phyloP scores from a whole-genome alignment of 2,113 vertebrate genomes.

The Capreolus pygargus region DNA sequence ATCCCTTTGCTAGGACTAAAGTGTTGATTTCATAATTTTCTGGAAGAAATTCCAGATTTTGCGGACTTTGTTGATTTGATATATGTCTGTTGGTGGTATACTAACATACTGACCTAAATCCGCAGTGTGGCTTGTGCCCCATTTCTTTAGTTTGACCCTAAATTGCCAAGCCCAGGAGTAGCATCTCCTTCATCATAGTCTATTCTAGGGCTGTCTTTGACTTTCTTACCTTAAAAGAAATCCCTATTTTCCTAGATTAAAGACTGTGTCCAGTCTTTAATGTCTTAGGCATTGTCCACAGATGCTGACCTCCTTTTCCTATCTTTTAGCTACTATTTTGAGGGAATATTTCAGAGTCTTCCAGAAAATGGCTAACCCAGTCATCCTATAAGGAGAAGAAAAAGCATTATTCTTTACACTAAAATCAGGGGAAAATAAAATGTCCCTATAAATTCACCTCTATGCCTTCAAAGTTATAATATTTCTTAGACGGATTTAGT shows the following conservation, averaged over 20 bases:
- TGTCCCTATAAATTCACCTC: not conserved
- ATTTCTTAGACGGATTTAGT: not conserved
- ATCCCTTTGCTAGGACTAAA: not conserved
- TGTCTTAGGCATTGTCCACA: not conserved
- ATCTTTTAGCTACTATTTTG: not conserved
- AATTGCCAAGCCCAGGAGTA: not conserved
- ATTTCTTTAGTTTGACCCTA: not conserved
- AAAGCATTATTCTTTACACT: not conserved
- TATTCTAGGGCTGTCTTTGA: not conserved
- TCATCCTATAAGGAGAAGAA: not conserved
- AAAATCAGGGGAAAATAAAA: not conserved
- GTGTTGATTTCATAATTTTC: not conserved
- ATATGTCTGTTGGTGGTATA: not conserved
- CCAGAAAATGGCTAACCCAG: not conserved
- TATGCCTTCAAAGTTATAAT: not conserved
- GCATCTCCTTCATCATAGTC: not conserved
- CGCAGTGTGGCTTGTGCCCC: not conserved
- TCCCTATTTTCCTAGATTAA: not conserved
- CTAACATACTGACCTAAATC: not conserved
- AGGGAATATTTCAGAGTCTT: not conserved
- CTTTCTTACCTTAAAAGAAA: not conserved
- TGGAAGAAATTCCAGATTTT: not conserved
- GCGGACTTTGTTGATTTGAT: not conserved
- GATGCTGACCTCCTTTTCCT: not conserved
- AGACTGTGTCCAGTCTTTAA: not conserved